Evolutionary conservation across 2,797 vertebrate species (phyloP).

Genomic region (Todus mexicanus): DNA sequence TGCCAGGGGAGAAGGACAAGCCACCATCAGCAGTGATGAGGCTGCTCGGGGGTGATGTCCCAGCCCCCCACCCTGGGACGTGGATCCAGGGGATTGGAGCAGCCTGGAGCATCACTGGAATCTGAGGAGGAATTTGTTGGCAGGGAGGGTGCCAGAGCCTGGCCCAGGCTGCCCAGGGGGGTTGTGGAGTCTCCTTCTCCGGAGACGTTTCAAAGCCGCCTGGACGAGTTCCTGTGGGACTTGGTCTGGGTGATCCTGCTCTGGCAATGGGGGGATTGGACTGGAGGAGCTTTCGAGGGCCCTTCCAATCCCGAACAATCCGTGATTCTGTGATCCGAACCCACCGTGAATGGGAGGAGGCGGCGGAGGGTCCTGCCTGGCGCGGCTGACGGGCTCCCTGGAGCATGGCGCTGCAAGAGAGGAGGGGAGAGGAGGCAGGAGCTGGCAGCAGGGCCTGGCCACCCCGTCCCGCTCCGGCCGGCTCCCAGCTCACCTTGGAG

Average conservation of each 20-base stretch:
- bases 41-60: background rate
- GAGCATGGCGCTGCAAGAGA: slow-evolving; percentile 45
- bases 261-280: no score
- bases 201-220: no score
- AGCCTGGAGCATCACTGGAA: accelerated
- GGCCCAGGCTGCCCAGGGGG: no score
- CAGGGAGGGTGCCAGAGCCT: no score
- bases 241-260: no score
- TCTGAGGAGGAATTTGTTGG: no score
- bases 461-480: accelerated
- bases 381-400: background rate
- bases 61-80: background rate
- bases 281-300: no score
- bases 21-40: background rate
- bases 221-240: no score
- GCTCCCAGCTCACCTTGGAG: slow-evolving; percentile 80
- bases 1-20: background rate
- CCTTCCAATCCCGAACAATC: no score
- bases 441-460: background rate
- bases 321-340: no score
- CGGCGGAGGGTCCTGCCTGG: background rate
- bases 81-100: accelerated
- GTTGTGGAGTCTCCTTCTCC: no score
- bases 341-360: slow-evolving; percentile 29
- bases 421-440: background rate